Conservation (phyloP, 1,140 invertebrate genomes). For the Drosophila sp. region DNA sequence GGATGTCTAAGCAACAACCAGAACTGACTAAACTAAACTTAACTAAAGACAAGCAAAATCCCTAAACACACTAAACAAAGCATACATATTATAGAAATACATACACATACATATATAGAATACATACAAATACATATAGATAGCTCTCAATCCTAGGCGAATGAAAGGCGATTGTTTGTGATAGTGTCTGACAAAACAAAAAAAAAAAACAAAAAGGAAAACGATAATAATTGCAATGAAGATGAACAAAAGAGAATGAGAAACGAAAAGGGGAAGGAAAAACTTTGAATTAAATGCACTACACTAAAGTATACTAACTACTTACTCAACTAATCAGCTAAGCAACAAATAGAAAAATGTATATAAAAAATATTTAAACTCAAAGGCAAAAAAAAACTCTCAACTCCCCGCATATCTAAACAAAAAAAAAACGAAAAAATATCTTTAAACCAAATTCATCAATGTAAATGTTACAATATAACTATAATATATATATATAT, state of each 20-base stretch:
- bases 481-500: not conserved
- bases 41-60: constrained; percentile 17
- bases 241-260: constrained; percentile 10
- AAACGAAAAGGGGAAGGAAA: constrained; percentile 21
- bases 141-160: constrained; percentile 57
- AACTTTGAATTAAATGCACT: constrained; percentile 51
- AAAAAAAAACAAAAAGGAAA: constrained; percentile 55
- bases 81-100: constrained; percentile 12
- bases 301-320: constrained; percentile 66
- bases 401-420: constrained; percentile 36
- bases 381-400: constrained; percentile 34
- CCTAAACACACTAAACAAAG: not conserved
- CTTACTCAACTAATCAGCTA: constrained; percentile 43
- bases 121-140: constrained; percentile 20
- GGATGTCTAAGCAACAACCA: constrained; percentile 87
- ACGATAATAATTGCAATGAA: constrained; percentile 65
- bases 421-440: constrained; percentile 21
- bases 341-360: constrained; percentile 31
- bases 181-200: constrained; percentile 82
- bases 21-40: constrained; percentile 70
- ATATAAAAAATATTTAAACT: constrained; percentile 12
- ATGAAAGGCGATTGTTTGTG: constrained; percentile 74
- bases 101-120: constrained; percentile 9
- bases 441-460: constrained; percentile 6
- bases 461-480: constrained; percentile 6